These are phyloP conservation scores for Muschampia plurimacula DNA, from an alignment of 2,888 invertebrate species.

Conservation along the genomic window DNA sequence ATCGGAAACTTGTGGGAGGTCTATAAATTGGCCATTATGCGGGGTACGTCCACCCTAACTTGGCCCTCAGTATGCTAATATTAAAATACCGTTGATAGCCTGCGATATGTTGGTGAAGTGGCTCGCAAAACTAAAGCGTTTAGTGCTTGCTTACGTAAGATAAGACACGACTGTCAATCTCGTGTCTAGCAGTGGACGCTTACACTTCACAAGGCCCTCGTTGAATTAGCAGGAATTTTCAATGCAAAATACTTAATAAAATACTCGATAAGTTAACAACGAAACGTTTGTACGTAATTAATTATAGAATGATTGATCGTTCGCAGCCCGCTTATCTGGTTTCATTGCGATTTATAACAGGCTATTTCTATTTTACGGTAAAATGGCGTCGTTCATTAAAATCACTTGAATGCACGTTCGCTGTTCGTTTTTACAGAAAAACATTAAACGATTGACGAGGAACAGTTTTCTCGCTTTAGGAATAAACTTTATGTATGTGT, in stretches of 20 bases:
- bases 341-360: constrained; percentile 39
- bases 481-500: not conserved
- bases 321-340: constrained; percentile 40
- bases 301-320: constrained; percentile 57
- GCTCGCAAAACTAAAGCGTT: constrained; percentile 34
- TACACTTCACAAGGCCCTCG: constrained; percentile 47
- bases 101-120: constrained; percentile 26
- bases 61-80: constrained; percentile 14
- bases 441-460: constrained; percentile 10
- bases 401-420: constrained; percentile 31
- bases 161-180: constrained; percentile 47
- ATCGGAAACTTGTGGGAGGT: constrained; percentile 40
- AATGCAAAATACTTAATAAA: constrained; percentile 26
- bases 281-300: constrained; percentile 58
- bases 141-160: constrained; percentile 38
- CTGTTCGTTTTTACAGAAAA: not conserved
- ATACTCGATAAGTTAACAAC: constrained; percentile 52
- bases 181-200: constrained; percentile 43
- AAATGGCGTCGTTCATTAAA: constrained; percentile 39
- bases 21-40: constrained; percentile 40
- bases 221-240: constrained; percentile 34
- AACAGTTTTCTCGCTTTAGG: constrained; percentile 5
- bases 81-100: constrained; percentile 29
- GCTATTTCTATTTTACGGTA: constrained; percentile 39
- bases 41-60: constrained; percentile 18